A percentile compares a stretch with the other conserved stretches of the same genome.
Conservation (phyloP, 1,140 invertebrate genomes). For the Medauroidea extradentata region DNA sequence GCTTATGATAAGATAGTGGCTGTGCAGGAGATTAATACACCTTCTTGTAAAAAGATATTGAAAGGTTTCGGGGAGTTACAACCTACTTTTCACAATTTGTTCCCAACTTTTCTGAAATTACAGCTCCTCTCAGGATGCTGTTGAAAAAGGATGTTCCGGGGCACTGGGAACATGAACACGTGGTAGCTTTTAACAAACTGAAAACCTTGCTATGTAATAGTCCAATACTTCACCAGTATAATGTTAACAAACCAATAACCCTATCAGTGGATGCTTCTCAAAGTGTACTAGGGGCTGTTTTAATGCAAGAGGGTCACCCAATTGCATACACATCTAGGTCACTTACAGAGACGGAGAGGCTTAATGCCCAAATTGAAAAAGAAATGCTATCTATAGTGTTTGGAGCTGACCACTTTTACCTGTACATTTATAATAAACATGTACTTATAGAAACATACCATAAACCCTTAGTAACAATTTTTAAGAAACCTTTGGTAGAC, state of each 20-base stretch:
- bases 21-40: constrained; percentile 24
- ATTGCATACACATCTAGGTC: too few relatives aligned
- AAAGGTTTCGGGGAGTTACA: constrained; percentile 40
- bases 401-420: too few relatives aligned
- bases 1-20: constrained; percentile 34
- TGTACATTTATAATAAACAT: too few relatives aligned
- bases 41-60: constrained; percentile 37
- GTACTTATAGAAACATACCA: too few relatives aligned
- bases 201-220: constrained; percentile 29
- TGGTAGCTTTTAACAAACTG: constrained; percentile 33
- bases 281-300: constrained; percentile 24
- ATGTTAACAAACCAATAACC: constrained; percentile 18
- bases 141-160: constrained; percentile 38
- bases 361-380: too few relatives aligned
- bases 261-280: constrained; percentile 31
- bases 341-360: too few relatives aligned
- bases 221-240: constrained; percentile 25
- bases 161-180: constrained; percentile 32
- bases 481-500: too few relatives aligned
- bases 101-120: constrained; percentile 37
- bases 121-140: constrained; percentile 36
- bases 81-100: constrained; percentile 41
- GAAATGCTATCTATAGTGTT: too few relatives aligned
- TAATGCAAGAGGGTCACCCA: too few relatives aligned
- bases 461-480: too few relatives aligned